Evolutionary conservation across 2,797 vertebrate genomes (phyloP).

Genomic region (Micrastur ruficollis): DNA sequence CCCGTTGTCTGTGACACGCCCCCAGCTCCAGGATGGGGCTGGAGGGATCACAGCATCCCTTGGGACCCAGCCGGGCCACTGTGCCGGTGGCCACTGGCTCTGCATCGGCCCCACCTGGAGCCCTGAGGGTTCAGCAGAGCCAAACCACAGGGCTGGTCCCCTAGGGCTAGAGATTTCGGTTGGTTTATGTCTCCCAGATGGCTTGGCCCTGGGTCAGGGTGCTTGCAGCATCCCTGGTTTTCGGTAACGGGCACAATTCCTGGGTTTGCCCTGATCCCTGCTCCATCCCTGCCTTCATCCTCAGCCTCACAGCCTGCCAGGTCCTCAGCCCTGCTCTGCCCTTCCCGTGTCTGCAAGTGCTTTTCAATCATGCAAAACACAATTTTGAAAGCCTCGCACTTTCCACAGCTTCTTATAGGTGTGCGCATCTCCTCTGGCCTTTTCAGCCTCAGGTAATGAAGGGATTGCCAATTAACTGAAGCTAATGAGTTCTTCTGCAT

Average conservation of each 20-base stretch:
- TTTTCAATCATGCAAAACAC: neutral
- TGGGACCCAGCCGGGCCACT: rapidly evolving
- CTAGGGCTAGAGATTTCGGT: neutral
- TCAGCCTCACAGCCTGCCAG: neutral
- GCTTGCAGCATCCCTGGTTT: neutral
- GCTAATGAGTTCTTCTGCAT: neutral
- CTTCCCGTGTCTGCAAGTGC: rapidly evolving
- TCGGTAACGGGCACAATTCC: neutral
- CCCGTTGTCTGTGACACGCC: neutral
- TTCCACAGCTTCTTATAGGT: neutral
- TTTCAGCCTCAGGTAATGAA: neutral
- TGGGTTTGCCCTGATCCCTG: neutral
- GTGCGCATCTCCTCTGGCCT: neutral
- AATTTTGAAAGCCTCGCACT: neutral
- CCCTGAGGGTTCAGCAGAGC: neutral
- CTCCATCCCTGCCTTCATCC: neutral
- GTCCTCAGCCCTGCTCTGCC: neutral
- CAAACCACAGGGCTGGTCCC: neutral
- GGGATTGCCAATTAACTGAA: neutral
- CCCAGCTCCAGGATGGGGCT: neutral
- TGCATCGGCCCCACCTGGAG: neutral
- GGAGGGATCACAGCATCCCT: neutral
- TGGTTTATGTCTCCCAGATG: neutral
- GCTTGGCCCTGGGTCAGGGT: neutral
- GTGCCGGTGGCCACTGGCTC: neutral